phyloP scores from a whole-genome alignment of 2,888 invertebrate genomes.

The Caenorhabditis sp. region DNA sequence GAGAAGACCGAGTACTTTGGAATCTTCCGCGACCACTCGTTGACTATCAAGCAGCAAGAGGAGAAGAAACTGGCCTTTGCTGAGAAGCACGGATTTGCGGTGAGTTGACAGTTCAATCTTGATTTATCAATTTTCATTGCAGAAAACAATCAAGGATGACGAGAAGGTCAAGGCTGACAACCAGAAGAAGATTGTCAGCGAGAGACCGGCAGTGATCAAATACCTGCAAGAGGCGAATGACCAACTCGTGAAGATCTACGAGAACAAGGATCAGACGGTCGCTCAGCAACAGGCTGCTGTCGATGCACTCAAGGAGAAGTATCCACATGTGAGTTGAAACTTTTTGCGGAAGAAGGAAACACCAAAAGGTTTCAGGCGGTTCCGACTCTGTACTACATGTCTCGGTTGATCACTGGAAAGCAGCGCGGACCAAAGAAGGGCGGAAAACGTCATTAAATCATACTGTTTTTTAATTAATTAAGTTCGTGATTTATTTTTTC shows the following conservation, averaged over 20 bases:
- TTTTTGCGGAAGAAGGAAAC: too few species aligned
- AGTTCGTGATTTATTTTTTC: too few species aligned
- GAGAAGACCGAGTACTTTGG: conserved; percentile 57
- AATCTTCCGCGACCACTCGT: conserved; percentile 42
- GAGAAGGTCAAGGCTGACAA: conserved; percentile 18
- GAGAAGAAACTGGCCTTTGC: conserved; percentile 59
- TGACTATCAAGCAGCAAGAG: conserved; percentile 60
- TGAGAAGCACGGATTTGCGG: conserved; percentile 59
- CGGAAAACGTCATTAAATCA: too few species aligned
- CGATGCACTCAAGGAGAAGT: conserved; percentile 28
- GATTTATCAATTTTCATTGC: neutral
- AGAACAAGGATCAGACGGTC: conserved; percentile 48
- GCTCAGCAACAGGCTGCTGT: conserved; percentile 29
- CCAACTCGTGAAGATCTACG: conserved; percentile 38
- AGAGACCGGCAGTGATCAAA: conserved; percentile 47
- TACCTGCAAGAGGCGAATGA: conserved; percentile 32
- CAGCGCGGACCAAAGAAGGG: neutral
- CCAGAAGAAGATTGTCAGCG: conserved; percentile 17
- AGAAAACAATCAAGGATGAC: conserved; percentile 47
- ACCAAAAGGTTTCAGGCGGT: conserved; percentile 26
- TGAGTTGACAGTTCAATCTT: neutral
- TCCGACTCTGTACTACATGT: conserved; percentile 37
- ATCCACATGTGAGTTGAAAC: conserved; percentile 35
- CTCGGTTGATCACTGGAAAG: conserved; percentile 46
- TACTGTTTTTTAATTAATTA: too few species aligned